Evolutionary conservation across 2,888 invertebrate genomes (phyloP).

Genomic region (Acanthosepion pharaonis): DNA sequence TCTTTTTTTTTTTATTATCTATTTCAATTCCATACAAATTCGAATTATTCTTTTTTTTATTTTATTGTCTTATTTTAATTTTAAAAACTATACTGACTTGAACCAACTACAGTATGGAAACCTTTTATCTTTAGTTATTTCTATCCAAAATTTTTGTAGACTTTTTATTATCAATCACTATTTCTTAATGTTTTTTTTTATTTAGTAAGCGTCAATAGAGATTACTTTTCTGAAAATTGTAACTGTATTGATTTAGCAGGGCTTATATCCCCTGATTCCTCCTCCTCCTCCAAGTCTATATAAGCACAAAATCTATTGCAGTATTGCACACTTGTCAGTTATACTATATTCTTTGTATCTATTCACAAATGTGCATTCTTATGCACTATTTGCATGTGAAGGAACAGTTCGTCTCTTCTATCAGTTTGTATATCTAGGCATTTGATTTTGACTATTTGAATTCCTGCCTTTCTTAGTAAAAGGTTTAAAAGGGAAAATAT

Average conservation of each 20-base stretch:
- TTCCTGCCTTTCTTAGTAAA: too few relatives aligned
- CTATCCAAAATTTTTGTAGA: neutral
- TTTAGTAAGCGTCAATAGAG: neutral
- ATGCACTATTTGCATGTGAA: neutral
- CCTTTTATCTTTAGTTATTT: neutral
- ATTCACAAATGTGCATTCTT: neutral
- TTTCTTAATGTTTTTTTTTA: neutral
- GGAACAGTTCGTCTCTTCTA: neutral
- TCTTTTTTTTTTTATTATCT: neutral
- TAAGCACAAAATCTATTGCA: constrained; percentile 1
- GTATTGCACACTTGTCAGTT: constrained; percentile 13
- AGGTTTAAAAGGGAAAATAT: neutral
- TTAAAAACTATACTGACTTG: neutral
- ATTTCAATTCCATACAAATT: neutral
- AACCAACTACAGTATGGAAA: neutral
- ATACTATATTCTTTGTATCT: neutral
- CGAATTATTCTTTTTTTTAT: neutral
- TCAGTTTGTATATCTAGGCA: neutral
- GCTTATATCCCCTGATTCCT: neutral
- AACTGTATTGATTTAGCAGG: neutral
- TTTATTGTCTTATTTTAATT: too few relatives aligned
- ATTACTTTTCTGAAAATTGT: neutral
- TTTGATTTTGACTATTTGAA: neutral
- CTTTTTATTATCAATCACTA: neutral
- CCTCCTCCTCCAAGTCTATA: neutral